Conservation (phyloP, 2,797 vertebrate species). For the Numenius phaeopus region DNA sequence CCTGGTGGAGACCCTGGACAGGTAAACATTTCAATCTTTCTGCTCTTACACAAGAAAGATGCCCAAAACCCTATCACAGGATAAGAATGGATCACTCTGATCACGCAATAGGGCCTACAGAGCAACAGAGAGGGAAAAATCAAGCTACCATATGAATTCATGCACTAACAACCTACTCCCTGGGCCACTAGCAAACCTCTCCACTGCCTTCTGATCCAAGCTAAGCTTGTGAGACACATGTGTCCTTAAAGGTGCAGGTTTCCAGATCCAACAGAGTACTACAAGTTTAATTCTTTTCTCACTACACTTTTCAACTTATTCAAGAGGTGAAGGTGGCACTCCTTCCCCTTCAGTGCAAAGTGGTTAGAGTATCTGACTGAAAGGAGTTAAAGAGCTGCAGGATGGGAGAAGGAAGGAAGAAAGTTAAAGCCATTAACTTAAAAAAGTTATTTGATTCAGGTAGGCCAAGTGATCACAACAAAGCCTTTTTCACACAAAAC, state of each 20-base stretch:
- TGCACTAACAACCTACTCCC: not conserved
- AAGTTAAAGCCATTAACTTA: not conserved
- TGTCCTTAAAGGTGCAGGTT: not conserved
- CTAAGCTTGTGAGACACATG: not conserved
- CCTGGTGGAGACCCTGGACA: not conserved
- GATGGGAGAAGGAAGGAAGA: not conserved
- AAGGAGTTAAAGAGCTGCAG: not conserved
- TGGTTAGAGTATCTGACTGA: not conserved
- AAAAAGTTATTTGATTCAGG: not conserved
- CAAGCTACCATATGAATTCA: not conserved
- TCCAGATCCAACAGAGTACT: not conserved
- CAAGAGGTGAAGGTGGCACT: not conserved
- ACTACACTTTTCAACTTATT: not conserved
- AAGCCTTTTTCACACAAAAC: not conserved
- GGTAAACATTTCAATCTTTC: not conserved
- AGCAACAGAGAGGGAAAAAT: not conserved
- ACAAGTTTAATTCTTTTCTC: not conserved
- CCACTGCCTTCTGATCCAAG: not conserved
- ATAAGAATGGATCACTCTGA: not conserved
- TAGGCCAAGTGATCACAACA: not conserved
- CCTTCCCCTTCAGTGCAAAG: not conserved
- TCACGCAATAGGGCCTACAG: not conserved
- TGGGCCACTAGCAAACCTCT: not conserved
- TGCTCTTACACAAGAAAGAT: not conserved
- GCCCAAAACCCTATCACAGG: not conserved